phyloP scores from a whole-genome alignment of 2,113 vertebrate genomes.

The Ivindomyrus marchei region DNA sequence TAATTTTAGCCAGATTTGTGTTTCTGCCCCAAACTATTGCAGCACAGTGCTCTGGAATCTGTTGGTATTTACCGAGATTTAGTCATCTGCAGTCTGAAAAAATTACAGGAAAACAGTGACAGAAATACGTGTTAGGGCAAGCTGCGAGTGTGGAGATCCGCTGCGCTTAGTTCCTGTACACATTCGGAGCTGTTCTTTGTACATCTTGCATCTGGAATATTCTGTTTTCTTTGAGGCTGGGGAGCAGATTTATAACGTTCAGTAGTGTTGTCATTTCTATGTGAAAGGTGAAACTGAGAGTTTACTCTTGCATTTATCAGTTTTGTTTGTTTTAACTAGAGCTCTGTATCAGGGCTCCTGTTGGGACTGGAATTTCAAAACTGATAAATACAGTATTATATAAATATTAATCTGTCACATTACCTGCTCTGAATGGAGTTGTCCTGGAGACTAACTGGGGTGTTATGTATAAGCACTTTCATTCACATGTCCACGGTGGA shows the following conservation, averaged over 20 bases:
- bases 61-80: neutral
- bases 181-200: neutral
- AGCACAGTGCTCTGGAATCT: neutral
- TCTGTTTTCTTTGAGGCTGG: neutral
- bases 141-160: neutral
- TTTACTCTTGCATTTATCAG: neutral
- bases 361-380: neutral
- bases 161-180: neutral
- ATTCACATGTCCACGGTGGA: neutral
- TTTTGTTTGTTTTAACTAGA: neutral
- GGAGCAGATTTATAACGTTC: neutral
- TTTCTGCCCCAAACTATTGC: neutral
- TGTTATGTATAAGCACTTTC: neutral
- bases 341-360: neutral
- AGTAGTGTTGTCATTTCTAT: neutral
- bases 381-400: too few species aligned
- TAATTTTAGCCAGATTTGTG: neutral
- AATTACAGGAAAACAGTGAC: neutral
- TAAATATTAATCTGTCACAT: neutral
- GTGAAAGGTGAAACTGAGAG: neutral
- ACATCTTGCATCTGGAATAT: neutral
- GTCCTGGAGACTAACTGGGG: neutral
- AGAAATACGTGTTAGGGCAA: neutral
- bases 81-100: neutral
- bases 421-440: neutral